These are phyloP conservation scores for Lacanobia oleracea DNA, from an alignment of 2,888 invertebrate genomes.

Conservation along the genomic window DNA sequence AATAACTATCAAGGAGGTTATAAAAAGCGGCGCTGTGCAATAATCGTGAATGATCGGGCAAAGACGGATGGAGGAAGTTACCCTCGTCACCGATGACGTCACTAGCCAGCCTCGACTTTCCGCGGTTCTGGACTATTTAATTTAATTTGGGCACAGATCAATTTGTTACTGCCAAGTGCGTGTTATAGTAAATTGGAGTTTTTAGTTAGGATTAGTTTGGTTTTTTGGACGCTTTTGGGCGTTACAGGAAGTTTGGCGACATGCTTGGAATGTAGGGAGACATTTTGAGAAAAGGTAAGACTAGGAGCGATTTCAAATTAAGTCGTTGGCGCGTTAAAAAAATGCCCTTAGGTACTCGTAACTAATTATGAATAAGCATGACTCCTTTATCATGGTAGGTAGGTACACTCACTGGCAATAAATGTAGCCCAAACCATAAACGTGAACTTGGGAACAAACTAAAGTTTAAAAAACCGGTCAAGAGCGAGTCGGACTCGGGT, in stretches of 20 bases:
- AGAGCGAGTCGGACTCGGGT: too few species aligned
- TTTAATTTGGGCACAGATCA: constrained; percentile 63
- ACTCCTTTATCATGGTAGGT: too few species aligned
- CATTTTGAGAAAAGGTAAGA: not conserved
- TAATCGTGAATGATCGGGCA: constrained; percentile 76
- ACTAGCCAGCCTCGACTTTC: constrained; percentile 30
- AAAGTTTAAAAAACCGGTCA: too few species aligned
- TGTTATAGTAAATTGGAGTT: constrained; percentile 57
- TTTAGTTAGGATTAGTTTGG: constrained; percentile 52
- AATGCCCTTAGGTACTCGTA: too few species aligned
- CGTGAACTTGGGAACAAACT: too few species aligned
- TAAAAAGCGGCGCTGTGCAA: constrained; percentile 57
- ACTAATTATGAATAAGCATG: too few species aligned
- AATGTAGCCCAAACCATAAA: too few species aligned
- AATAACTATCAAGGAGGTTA: constrained; percentile 53
- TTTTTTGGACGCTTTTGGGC: constrained; percentile 15
- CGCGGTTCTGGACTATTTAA: constrained; percentile 60
- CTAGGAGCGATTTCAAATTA: too few species aligned
- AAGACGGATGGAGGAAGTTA: constrained; percentile 68
- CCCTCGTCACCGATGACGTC: constrained; percentile 72
- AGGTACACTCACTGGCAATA: too few species aligned
- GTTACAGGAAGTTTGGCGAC: constrained; percentile 11
- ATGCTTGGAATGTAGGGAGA: constrained; percentile 1
- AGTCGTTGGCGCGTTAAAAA: too few species aligned
- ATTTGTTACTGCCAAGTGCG: constrained; percentile 61